Evolutionary conservation across 1,140 invertebrate species (phyloP).

Genomic region (Drosophila repleta): DNA sequence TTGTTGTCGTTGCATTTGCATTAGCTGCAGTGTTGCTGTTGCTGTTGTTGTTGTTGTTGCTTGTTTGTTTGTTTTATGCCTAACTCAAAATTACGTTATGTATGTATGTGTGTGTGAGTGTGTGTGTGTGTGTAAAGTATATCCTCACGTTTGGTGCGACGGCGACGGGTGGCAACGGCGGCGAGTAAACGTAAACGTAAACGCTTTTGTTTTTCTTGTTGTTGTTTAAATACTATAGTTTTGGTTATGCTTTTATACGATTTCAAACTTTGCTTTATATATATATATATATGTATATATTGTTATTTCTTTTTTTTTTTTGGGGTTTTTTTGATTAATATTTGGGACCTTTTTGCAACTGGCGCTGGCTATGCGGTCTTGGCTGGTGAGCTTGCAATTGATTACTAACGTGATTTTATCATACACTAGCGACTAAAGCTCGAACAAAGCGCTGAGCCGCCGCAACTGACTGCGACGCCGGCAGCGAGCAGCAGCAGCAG

Average conservation of each 20-base stretch:
- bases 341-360: conserved; percentile 48
- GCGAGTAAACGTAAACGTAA: conserved; percentile 34
- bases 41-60: conserved; percentile 15
- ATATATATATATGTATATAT: neutral
- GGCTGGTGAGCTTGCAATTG: conserved; percentile 83
- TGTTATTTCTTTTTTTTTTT: conserved; percentile 5
- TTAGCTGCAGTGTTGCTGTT: conserved; percentile 22
- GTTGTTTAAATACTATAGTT: conserved; percentile 19
- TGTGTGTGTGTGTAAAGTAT: conserved; percentile 18
- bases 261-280: conserved; percentile 18
- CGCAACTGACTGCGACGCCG: conserved; percentile 46
- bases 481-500: conserved; percentile 21
- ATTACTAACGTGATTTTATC: conserved; percentile 84
- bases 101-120: conserved; percentile 10
- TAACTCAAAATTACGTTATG: neutral
- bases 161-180: conserved; percentile 28
- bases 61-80: conserved; percentile 8
- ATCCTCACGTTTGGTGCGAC: conserved; percentile 46
- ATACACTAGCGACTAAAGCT: conserved; percentile 84
- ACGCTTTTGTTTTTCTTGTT: conserved; percentile 31
- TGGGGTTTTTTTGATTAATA: conserved; percentile 12
- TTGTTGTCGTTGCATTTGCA: conserved; percentile 19
- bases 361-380: conserved; percentile 70
- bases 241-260: conserved; percentile 16
- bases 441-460: conserved; percentile 70